Base-by-base conservation (phyloP, 2,797 vertebrate genomes). In the Eutrigla gurnardus region DNA sequence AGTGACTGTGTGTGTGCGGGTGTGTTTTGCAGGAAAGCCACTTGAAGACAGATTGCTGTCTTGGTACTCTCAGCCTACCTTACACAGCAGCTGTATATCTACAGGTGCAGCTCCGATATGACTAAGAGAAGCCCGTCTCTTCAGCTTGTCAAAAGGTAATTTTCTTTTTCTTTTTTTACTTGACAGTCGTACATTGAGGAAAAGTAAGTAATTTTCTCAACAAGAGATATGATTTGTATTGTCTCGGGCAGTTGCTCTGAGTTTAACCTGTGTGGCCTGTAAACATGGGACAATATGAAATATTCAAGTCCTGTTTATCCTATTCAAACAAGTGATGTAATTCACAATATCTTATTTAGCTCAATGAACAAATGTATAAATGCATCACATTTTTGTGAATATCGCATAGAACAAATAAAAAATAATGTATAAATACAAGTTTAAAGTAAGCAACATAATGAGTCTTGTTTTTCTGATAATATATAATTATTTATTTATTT, bases 121-220 rank as follows among this genome's bases (percentile, higher is more conserved):
- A 90, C 80, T 71, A 85, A 90, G 71, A 91, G 89, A 83, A 83
- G 80, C 57, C 71, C 75, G 0, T 91, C 87, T 90, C 83, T 86
- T 65, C 91, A 91, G 76, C 82, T 89, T 73, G 88, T 91, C 66
- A 91, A 93, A 89, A 92, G 91, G 92, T 93, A 76, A 0, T n/a
- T 40, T 52, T 3, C 2, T 10, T 35, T 17, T 15, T 55, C 6
- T 42, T 18, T 2, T 61, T 62, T 46, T 13, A 43, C 10, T 36
- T 18, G 2, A 14, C 1, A 49, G 36, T 17, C 10, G n/a, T 37
- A 40, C 12, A 46, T 15, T 40, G 32, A 1, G 14, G 17, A 33
- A 17, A 46, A 40, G n/a, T 32, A 8, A 45, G 14, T 39, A 3
- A n/a, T 49, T 42, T 43, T 33, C 9, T 13, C 12, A 65, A 54